phyloP scores from a whole-genome alignment of 2,797 vertebrate genomes.

The Malacoctenus gilli region DNA sequence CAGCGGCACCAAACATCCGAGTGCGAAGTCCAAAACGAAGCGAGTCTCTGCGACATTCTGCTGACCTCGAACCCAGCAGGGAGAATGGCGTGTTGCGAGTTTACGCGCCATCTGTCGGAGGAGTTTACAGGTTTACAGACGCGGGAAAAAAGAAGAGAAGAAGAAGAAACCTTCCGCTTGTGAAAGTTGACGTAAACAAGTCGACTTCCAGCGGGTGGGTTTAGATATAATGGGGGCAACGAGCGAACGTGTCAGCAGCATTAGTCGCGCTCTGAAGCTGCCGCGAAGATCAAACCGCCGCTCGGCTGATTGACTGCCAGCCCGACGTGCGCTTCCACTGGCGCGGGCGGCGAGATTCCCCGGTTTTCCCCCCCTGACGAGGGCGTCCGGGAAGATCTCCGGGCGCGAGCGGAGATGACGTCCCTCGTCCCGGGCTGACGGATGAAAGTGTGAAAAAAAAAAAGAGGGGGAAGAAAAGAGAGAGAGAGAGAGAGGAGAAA shows the following conservation, averaged over 20 bases:
- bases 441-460: slow-evolving; percentile 3
- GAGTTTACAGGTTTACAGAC: no score
- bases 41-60: no score
- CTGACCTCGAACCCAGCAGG: no score
- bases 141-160: no score
- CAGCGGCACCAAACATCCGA: no score
- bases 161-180: slow-evolving; percentile 26
- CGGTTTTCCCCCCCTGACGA: slow-evolving; percentile 55
- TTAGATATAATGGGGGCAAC: slow-evolving; percentile 45
- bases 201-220: slow-evolving; percentile 42
- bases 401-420: background rate
- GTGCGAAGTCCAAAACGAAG: no score
- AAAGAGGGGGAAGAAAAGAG: slow-evolving; percentile 29
- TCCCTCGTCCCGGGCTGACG: background rate
- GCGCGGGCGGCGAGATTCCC: slow-evolving; percentile 55
- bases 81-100: no score
- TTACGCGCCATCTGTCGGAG: no score
- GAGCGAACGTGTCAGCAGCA: slow-evolving; percentile 53
- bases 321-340: slow-evolving; percentile 41
- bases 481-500: slow-evolving; percentile 29
- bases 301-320: slow-evolving; percentile 42
- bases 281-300: slow-evolving; percentile 53
- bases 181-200: slow-evolving; percentile 49
- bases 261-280: slow-evolving; percentile 53
- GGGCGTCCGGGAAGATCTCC: slow-evolving; percentile 38